Evolutionary conservation across 2,888 invertebrate species (phyloP).

Genomic region (Eristalis tenax): DNA sequence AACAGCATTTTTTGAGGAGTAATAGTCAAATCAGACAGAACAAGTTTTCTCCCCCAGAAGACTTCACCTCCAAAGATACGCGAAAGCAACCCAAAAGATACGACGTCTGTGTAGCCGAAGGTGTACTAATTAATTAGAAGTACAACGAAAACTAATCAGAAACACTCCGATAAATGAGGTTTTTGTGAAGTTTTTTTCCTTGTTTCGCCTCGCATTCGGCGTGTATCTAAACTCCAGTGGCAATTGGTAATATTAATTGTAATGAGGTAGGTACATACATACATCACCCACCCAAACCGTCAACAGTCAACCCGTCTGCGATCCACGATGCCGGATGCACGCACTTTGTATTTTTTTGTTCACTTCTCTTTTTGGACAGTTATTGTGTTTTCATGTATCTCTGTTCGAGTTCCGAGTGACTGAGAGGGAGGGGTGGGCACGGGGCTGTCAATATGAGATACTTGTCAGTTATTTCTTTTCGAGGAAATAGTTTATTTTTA

Average conservation of each 20-base stretch:
- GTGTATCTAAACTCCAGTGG: conserved; percentile 53
- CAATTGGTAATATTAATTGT: conserved; percentile 58
- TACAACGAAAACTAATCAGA: conserved; percentile 63
- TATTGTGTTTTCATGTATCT: conserved; percentile 23
- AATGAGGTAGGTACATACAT: conserved; percentile 30
- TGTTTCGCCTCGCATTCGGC: neutral
- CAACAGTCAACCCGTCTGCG: neutral
- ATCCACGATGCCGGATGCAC: neutral
- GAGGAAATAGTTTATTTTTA: conserved; percentile 50
- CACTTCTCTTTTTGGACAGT: neutral
- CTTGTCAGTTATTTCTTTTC: conserved; percentile 34
- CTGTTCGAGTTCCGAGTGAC: neutral
- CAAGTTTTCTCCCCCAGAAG: conserved; percentile 3
- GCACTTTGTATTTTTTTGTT: neutral
- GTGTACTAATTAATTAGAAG: conserved; percentile 54
- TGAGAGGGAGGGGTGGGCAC: too few relatives aligned
- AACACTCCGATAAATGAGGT: conserved; percentile 53
- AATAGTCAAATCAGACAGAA: conserved; percentile 22
- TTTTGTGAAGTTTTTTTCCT: neutral
- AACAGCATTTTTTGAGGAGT: neutral
- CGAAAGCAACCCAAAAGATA: neutral
- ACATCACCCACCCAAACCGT: neutral
- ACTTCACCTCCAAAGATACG: neutral
- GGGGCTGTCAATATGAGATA: neutral
- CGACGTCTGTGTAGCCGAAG: conserved; percentile 8